phyloP scores from a whole-genome alignment of 2,888 invertebrate genomes.

The Volucella inflata region DNA sequence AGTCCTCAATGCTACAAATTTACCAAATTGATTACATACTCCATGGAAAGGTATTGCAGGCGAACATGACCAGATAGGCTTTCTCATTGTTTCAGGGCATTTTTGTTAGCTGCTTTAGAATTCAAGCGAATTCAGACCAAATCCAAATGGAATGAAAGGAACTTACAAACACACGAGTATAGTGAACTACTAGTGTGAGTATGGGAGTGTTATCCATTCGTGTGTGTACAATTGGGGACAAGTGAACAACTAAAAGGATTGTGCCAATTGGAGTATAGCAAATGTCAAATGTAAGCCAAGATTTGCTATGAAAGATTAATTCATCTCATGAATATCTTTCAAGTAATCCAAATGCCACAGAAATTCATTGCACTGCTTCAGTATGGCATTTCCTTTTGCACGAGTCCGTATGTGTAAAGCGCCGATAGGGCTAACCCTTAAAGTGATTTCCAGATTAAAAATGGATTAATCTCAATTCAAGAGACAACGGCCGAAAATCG shows the following conservation, averaged over 20 bases:
- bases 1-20: no score
- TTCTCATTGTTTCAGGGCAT: slow-evolving; percentile 33
- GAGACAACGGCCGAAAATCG: no score
- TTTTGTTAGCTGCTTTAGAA: slow-evolving; percentile 57
- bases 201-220: no score
- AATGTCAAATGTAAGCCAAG: slow-evolving; percentile 18
- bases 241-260: slow-evolving; percentile 15
- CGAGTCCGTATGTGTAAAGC: no score
- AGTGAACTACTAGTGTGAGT: no score
- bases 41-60: no score
- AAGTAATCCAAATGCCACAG: neutral
- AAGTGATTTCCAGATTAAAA: no score
- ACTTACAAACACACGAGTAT: neutral
- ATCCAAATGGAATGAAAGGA: slow-evolving; percentile 24
- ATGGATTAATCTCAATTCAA: no score
- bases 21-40: no score
- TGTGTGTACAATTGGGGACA: slow-evolving; percentile 4
- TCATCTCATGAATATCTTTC: slow-evolving; percentile 26
- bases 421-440: no score
- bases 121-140: slow-evolving; percentile 63
- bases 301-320: slow-evolving; percentile 44
- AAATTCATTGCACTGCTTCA: neutral
- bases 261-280: slow-evolving; percentile 30
- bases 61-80: neutral
- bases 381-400: no score